A percentile compares a stretch with the other conserved stretches of the same genome.
Evolutionary conservation across 2,797 vertebrate species (phyloP).

Genomic region (Squalus acanthias): DNA sequence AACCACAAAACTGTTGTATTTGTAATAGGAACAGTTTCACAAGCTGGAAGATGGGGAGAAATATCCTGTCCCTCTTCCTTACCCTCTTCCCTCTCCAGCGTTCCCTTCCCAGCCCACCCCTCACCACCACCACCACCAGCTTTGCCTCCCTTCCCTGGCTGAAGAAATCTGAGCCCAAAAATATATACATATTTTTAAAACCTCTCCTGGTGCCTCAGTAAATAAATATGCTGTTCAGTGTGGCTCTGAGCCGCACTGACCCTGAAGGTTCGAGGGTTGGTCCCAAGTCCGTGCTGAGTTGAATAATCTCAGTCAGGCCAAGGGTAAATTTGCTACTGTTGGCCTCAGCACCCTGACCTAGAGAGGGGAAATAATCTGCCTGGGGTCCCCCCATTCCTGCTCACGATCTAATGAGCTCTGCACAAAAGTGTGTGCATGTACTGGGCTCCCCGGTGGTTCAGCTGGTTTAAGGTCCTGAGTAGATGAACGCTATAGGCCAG

Average conservation of each 20-base stretch:
- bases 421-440: too few species aligned
- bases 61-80: not conserved
- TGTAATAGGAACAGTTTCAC: not conserved
- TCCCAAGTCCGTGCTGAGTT: not conserved
- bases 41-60: not conserved
- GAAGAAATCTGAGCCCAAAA: not conserved
- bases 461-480: too few species aligned
- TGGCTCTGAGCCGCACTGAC: not conserved
- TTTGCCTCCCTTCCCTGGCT: not conserved
- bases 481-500: too few species aligned
- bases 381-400: too few species aligned
- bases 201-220: not conserved
- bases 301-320: not conserved
- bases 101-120: not conserved
- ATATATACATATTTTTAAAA: not conserved
- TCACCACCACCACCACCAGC: too few species aligned
- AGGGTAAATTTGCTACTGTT: not conserved
- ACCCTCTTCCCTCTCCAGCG: not conserved
- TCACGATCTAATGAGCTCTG: too few species aligned
- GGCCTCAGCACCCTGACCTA: not conserved
- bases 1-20: not conserved
- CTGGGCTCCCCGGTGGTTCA: too few species aligned
- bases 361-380: not conserved
- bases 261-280: not conserved
- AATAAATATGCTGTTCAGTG: not conserved